Evolutionary conservation across 2,797 vertebrate genomes (phyloP), one percentile per base, ranked within the genome.

Genomic region (Sylvilagus floridanus): DNA sequence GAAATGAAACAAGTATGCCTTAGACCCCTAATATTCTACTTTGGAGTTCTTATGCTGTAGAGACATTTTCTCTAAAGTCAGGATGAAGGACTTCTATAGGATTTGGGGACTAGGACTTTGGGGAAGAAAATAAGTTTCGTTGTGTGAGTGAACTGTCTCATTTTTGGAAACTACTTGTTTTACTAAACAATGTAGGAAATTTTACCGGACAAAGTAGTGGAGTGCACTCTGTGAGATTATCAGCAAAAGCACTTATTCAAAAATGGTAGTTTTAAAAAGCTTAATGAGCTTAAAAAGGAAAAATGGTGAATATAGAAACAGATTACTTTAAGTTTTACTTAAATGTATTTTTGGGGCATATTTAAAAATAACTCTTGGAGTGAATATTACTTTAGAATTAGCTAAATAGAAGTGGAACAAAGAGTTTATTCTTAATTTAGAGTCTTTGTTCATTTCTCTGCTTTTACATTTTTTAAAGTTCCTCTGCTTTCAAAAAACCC

Each of bases 281-380:
- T 75, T 90, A 85, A 85, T 90, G 26, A 71, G 14, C 7, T 75
- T 84, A 50, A 92, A 76, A 84, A 83, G 69, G 37, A 30, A 76
- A 89, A 63, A 71, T 52, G 37, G 68, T 78, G 95, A 94, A 86
- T 94, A 90, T 95, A 93, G 90, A 88, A 92, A 63, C 19, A 73
- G 19, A 88, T 90, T 85, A 42, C 24, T 32, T 92, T 50, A 60
- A 47, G 26, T 57, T 92, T 93, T 87, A 82, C 60, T 65, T 87
- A 65, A 85, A 78, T 84, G 30, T 82, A 75, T 88, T 91, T 90
- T 86, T 79, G 66, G 24, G 79, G 5, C 21, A 85, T 81, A 88
- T 73, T 96, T 96, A 73, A 97, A 97, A 95, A 95, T 90, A 92
- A 92, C 65, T 88, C 8, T 2, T 87, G 11, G 26, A 84, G 42